phyloP scores from a whole-genome alignment of 2,888 invertebrate species.

The Drosophila mimetica region DNA sequence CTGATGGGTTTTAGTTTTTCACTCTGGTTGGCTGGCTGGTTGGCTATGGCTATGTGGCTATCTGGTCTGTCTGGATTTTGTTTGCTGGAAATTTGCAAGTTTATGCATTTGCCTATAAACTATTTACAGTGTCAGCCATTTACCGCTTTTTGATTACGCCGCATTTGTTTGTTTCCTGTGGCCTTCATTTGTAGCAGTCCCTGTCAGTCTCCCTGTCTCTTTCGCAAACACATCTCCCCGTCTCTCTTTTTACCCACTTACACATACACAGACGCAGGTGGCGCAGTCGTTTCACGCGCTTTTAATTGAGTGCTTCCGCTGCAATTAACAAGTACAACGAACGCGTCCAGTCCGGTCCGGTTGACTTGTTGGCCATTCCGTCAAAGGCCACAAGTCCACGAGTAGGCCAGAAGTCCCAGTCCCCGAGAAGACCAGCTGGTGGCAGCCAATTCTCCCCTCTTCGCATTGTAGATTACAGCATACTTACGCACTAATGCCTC shows the following conservation, averaged over 20 bases:
- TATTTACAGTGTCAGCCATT: conserved; percentile 72
- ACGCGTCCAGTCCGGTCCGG: conserved; percentile 55
- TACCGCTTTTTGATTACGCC: conserved; percentile 78
- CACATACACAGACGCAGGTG: conserved; percentile 61
- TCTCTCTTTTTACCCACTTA: not conserved
- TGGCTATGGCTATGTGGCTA: conserved; percentile 1
- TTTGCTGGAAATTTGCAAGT: conserved; percentile 63
- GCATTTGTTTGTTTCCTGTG: conserved; percentile 76
- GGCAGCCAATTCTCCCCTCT: conserved; percentile 37
- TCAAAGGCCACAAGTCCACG: conserved; percentile 26
- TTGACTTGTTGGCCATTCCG: conserved; percentile 45
- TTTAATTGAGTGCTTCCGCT: conserved; percentile 79
- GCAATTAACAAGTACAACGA: conserved; percentile 77
- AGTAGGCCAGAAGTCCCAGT: conserved; percentile 12
- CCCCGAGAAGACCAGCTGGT: conserved; percentile 10
- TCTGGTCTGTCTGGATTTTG: conserved; percentile 37
- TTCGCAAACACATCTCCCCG: not conserved
- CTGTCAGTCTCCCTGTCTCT: conserved; percentile 9
- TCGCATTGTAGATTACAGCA: conserved; percentile 56
- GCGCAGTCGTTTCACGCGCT: conserved; percentile 77
- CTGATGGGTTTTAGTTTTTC: conserved; percentile 20
- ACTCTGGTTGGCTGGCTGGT: conserved; percentile 14
- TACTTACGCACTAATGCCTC: conserved; percentile 75
- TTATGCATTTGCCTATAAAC: conserved; percentile 67
- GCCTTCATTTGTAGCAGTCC: conserved; percentile 66